Base-by-base conservation (phyloP, 2,888 invertebrate species). In the Volucella inflata region DNA sequence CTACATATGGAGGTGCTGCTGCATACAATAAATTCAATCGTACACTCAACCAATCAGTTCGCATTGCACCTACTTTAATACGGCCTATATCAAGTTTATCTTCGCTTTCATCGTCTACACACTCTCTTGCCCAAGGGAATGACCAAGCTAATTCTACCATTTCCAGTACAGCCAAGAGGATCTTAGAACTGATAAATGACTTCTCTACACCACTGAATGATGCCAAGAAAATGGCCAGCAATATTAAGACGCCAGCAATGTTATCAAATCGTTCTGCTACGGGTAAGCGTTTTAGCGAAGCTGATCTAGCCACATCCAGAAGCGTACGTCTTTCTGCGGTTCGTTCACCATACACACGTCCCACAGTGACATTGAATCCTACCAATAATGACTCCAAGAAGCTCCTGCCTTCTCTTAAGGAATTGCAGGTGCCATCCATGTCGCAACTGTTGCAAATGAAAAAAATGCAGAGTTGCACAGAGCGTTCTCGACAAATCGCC, bases 141-240 rank as follows among this genome's bases (percentile, higher is more conserved):
- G 85, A 85, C 30, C 75, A 79, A 84, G 55, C 76, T 8, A 85
- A 76, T 55, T 71, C 75, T 14, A 87, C 90, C 0, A 88, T 92
- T 65, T 92, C 92, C 0, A 89, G 94, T 87, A 96, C 97, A 4
- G 95, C 97, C 0, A 94, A 95, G 88, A 94, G 95, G 87, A 96
- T 98, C 87, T 92, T 98, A 89, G 95, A 96, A 88, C 94, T 97
- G 6, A 92, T 98, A 72, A 96, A 97, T 90, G 95, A 95, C 88
- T 97, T 96, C 92, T 95, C 96, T 0, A 96, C 97, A 1, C 97
- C 97, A 0, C 92, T 97, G 65, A 93, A 93, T 55, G 97, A 97
- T 91, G 97, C 96, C 1, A 95, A 95, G 89, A 95, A 95, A 89
- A 96, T 97, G 90, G 96, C 96, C 2, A 90, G 89, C 76, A 90